Evolutionary conservation across 2,888 invertebrate genomes (phyloP).

Genomic region (Uropetala carovei): DNA sequence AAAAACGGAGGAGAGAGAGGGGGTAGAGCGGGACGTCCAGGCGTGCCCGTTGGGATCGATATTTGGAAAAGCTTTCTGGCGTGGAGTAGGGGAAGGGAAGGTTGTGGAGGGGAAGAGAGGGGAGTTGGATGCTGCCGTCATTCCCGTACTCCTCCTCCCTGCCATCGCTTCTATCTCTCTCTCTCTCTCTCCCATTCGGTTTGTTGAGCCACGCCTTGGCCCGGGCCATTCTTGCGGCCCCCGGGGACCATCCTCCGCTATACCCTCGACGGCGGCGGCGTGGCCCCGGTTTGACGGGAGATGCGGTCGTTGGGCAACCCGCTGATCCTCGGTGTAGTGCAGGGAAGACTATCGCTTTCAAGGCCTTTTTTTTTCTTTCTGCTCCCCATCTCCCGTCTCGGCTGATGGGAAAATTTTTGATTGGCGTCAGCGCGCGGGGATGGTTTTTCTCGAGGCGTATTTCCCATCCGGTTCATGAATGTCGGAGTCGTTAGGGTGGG

Average conservation of each 20-base stretch:
- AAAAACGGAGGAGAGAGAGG: neutral
- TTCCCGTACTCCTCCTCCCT: neutral
- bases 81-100: neutral
- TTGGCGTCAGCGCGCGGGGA: no score
- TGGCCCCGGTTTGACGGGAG: neutral
- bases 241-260: neutral
- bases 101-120: no score
- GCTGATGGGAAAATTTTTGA: no score
- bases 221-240: slow-evolving; percentile 27
- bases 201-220: slow-evolving; percentile 17
- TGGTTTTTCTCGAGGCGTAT: no score
- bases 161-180: neutral
- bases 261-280: no score
- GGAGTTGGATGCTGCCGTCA: no score
- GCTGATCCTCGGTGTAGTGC: neutral
- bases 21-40: neutral
- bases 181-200: slow-evolving; percentile 10
- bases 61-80: slow-evolving; percentile 3
- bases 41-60: neutral
- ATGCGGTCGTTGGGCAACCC: slow-evolving; percentile 26
- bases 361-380: neutral
- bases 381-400: no score
- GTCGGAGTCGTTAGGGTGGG: no score
- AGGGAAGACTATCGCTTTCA: neutral
- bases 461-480: no score